phyloP scores from a whole-genome alignment of 2,888 invertebrate species.

The Biston betularia region DNA sequence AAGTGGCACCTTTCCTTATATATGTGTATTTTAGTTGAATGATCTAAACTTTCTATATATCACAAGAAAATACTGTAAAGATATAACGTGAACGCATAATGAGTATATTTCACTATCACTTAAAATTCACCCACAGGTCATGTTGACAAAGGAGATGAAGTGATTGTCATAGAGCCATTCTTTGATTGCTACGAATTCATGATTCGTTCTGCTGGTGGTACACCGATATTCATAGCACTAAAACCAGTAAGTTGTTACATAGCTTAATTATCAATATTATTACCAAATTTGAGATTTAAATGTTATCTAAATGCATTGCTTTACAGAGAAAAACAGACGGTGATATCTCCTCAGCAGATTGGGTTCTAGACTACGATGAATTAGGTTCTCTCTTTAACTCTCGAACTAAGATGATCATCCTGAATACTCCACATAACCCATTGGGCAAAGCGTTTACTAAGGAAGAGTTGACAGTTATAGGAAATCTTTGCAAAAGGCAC shows the following conservation, averaged over 20 bases:
- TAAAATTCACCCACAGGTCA: slow-evolving; percentile 86
- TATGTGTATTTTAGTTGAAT: no score
- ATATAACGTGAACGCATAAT: background rate
- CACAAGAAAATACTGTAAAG: no score
- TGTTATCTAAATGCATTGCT: background rate
- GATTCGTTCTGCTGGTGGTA: slow-evolving; percentile 95
- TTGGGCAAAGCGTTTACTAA: slow-evolving; percentile 94
- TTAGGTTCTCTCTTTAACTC: slow-evolving; percentile 92
- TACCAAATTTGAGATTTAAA: background rate
- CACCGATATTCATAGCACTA: slow-evolving; percentile 94
- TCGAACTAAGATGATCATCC: slow-evolving; percentile 96
- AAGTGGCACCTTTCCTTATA: no score
- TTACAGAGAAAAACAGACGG: slow-evolving; percentile 73
- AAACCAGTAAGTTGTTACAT: slow-evolving; percentile 87
- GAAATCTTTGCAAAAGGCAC: slow-evolving; percentile 95
- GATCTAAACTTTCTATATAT: no score
- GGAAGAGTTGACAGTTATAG: slow-evolving; percentile 91
- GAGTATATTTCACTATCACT: no score
- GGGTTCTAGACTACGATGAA: slow-evolving; percentile 94
- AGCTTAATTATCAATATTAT: no score
- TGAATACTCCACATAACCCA: slow-evolving; percentile 99
- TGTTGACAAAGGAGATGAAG: slow-evolving; percentile 95
- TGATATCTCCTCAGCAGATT: slow-evolving; percentile 91
- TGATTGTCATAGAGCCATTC: slow-evolving; percentile 98
- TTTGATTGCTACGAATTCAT: slow-evolving; percentile 99